Evolutionary conservation across 2,113 vertebrate species (phyloP).

Genomic region (Ceratotherium simum): DNA sequence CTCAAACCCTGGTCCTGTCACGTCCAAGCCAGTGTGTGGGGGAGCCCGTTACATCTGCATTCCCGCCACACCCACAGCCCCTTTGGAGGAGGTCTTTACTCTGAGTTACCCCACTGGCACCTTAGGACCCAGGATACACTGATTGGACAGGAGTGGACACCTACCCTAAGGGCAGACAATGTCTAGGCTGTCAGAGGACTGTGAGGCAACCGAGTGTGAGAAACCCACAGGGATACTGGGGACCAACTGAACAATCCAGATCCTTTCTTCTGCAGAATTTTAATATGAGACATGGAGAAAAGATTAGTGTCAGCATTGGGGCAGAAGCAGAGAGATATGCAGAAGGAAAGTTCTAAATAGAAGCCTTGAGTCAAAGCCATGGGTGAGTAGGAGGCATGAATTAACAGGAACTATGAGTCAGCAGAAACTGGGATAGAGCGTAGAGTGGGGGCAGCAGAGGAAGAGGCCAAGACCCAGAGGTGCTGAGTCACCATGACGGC

Average conservation of each 20-base stretch:
- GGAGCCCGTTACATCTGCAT: neutral
- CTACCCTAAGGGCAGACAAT: neutral
- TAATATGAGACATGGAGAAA: neutral
- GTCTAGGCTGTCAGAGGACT: neutral
- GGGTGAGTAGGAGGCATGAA: neutral
- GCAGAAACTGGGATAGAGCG: neutral
- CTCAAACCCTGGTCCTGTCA: neutral
- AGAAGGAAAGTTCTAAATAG: neutral
- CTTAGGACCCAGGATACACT: neutral
- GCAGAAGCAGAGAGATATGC: neutral
- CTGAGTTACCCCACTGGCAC: neutral
- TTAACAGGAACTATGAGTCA: neutral
- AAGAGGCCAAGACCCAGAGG: neutral
- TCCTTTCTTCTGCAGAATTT: neutral
- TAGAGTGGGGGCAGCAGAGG: neutral
- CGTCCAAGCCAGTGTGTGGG: neutral
- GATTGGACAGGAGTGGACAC: neutral
- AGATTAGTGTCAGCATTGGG: neutral
- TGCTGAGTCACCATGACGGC: neutral
- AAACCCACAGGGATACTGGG: neutral
- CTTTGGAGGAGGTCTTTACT: neutral
- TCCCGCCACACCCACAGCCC: neutral
- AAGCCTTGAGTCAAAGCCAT: neutral
- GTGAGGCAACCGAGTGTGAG: neutral
- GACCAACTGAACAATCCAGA: neutral